Base-by-base conservation (phyloP, 64 coral and sea anemone genomes). In the Acropora yongei region DNA sequence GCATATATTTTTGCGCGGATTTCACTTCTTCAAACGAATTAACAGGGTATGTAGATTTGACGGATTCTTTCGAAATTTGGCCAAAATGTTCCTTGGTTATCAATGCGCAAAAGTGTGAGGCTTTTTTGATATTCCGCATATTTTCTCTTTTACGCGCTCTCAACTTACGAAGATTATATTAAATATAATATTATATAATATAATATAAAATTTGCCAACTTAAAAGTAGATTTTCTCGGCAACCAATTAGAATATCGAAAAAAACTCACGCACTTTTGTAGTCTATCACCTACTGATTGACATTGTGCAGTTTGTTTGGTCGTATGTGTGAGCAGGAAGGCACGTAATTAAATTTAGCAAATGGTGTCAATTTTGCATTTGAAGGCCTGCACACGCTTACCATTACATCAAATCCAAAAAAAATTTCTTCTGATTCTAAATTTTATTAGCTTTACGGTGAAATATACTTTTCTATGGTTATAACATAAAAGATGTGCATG, bases 401-500 rank as follows among this genome's bases (percentile, higher is more conserved):
- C 42, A 46, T 77, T 77, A 45, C 2, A 77, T 30, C 30, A 30
- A 67, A 67, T 67, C 63, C 4, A 67, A 67, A 67, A 67, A 67
- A 67, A 67, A 67, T 67, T 67, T 5, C 63, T 78, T 78, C 45
- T 78, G 73, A 76, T 76, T 76, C 73, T 76, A 76, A 41, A 44
- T 76, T 76, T 43, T 76, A 76, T 76, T 44, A 76, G 73, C 73
- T 76, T 76, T 76, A 76, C 73, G 42, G 10, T 76, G 73, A 43
- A 42, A 44, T 44, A 76, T 76, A 76, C 40, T 76, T 76, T 76
- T 44, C 40, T 12, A 76, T 44, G 73, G 40, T 44, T 76, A 12
- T 76, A 12, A 44, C 10, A 44, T 44, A 76, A 76, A 41, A 43
- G 42, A 44, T 8, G 41, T 41, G 30, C 73, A 43, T 44, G 42